Percentiles rank a stretch among this genome's conserved stretches.
Conservation (phyloP, 2,113 vertebrate species). For the Isurus oxyrinchus region DNA sequence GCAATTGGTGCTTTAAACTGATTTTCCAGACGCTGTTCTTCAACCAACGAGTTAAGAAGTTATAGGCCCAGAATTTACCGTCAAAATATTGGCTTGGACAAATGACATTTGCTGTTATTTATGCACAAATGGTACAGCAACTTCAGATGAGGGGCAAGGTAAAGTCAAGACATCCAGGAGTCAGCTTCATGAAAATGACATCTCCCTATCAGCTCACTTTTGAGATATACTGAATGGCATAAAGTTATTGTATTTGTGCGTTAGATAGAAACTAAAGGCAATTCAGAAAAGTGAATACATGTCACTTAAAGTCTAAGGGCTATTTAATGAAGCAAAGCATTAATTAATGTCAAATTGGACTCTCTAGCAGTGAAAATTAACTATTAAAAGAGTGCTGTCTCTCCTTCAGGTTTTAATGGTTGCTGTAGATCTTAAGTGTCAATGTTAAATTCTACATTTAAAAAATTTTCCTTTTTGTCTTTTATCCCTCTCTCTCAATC, state of each 20-base stretch:
- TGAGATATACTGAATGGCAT: background rate
- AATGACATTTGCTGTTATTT: background rate
- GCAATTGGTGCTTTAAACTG: background rate
- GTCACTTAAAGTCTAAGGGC: background rate
- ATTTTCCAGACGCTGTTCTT: background rate
- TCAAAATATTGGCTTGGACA: background rate
- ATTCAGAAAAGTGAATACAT: background rate
- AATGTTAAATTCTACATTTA: background rate
- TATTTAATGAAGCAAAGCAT: background rate
- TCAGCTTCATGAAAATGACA: background rate
- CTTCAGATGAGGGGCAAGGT: background rate
- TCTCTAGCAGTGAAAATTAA: background rate
- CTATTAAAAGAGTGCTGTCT: background rate
- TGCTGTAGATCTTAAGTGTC: background rate
- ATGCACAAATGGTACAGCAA: background rate
- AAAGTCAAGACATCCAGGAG: background rate
- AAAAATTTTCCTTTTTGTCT: background rate
- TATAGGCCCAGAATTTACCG: background rate
- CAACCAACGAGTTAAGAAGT: background rate
- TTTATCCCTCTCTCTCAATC: background rate
- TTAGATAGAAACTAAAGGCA: background rate
- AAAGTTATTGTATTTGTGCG: background rate
- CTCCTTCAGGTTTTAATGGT: background rate
- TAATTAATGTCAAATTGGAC: background rate
- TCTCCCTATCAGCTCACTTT: background rate